Percentiles rank a stretch among this genome's conserved stretches.
Evolutionary conservation across 2,113 vertebrate genomes (phyloP).

Genomic region (Dolichallabes microphthalmus): DNA sequence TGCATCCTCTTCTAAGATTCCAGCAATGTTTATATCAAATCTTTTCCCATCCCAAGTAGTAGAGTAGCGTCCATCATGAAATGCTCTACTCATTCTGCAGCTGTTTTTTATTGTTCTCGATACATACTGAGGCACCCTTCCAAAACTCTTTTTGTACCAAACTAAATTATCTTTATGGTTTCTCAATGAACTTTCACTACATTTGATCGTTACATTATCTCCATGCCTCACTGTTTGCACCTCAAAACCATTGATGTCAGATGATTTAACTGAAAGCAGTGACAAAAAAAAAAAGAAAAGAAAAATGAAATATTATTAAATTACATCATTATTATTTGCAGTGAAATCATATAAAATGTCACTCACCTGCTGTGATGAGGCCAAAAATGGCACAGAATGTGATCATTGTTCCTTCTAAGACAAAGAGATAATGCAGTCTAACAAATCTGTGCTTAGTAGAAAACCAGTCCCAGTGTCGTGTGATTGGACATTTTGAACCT

Average conservation of each 20-base stretch:
- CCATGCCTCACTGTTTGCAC: neutral
- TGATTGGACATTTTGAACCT: neutral
- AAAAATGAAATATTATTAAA: neutral
- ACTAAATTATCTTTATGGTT: neutral
- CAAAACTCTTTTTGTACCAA: slow-evolving; percentile 23
- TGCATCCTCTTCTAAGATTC: neutral
- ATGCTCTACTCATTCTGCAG: neutral
- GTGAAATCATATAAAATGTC: neutral
- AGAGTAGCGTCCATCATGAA: neutral
- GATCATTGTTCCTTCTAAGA: slow-evolving; percentile 13
- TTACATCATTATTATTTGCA: neutral
- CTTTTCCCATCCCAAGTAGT: neutral
- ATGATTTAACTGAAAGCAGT: neutral
- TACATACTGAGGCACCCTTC: slow-evolving; percentile 7
- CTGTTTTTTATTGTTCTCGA: neutral
- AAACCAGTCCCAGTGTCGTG: neutral
- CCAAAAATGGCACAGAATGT: neutral
- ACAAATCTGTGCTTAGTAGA: neutral
- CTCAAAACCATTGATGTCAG: neutral
- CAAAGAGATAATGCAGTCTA: neutral
- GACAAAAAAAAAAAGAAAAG: neutral
- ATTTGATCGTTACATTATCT: neutral
- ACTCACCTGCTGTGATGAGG: slow-evolving; percentile 19
- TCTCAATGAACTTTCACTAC: neutral
- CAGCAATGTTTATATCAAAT: neutral